These are phyloP conservation scores for Balaeniceps rex DNA, from an alignment of 2,113 vertebrate species.

Conservation along the genomic window DNA sequence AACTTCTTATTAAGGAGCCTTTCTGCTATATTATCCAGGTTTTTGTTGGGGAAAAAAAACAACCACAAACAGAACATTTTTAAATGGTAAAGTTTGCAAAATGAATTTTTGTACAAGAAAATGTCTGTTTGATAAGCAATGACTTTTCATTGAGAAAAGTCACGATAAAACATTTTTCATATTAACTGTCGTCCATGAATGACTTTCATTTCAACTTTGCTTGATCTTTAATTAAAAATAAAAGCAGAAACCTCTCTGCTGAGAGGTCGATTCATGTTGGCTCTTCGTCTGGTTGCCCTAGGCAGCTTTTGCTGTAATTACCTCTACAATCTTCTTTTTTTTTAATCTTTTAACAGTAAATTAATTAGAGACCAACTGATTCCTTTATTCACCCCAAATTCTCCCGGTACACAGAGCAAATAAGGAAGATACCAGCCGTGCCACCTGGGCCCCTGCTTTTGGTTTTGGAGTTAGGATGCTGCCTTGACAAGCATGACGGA, in stretches of 20 bases:
- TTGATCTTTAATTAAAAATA: background rate
- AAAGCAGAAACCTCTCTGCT: background rate
- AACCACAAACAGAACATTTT: background rate
- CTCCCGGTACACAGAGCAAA: background rate
- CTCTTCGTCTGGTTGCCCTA: background rate
- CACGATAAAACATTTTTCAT: accelerated
- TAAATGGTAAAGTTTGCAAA: accelerated
- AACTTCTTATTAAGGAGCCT: background rate
- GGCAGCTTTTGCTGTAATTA: background rate
- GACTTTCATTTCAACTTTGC: background rate
- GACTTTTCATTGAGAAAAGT: background rate
- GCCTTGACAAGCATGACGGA: background rate
- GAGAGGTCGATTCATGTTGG: background rate
- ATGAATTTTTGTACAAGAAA: accelerated
- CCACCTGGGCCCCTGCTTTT: background rate
- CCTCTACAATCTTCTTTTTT: background rate
- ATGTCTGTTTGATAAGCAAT: accelerated
- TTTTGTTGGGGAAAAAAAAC: background rate
- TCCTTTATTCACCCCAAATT: background rate
- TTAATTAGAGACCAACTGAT: background rate
- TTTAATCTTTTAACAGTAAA: background rate
- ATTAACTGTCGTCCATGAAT: background rate
- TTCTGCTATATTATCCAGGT: background rate
- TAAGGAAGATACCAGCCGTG: background rate
- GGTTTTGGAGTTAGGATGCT: background rate